phyloP scores from a whole-genome alignment of 1,140 invertebrate species.

The Belonocnema kinseyi region DNA sequence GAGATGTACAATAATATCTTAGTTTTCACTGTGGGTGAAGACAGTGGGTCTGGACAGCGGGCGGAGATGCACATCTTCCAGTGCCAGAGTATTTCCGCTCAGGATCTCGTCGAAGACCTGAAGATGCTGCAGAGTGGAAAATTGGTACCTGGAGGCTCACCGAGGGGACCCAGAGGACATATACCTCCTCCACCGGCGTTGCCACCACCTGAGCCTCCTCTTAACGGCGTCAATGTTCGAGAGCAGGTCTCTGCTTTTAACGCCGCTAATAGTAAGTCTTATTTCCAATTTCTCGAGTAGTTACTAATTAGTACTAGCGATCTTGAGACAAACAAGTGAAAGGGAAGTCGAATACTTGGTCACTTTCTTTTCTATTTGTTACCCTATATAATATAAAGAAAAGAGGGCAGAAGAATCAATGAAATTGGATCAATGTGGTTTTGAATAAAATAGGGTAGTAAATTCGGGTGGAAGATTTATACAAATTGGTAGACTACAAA shows the following conservation, averaged over 20 bases:
- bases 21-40: conserved; percentile 92
- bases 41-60: conserved; percentile 78
- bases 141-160: conserved; percentile 76
- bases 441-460: too few relatives aligned
- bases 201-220: conserved; percentile 78
- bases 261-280: conserved; percentile 69
- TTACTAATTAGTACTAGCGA: neutral
- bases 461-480: too few relatives aligned
- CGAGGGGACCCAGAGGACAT: conserved; percentile 69
- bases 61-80: conserved; percentile 99
- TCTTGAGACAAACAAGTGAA: neutral
- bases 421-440: too few relatives aligned
- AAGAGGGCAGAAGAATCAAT: too few relatives aligned
- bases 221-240: conserved; percentile 78
- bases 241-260: conserved; percentile 79
- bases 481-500: too few relatives aligned
- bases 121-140: conserved; percentile 87
- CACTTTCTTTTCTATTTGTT: neutral
- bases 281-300: conserved; percentile 35
- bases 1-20: conserved; percentile 99
- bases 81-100: conserved; percentile 89
- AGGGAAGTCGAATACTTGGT: neutral
- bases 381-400: neutral
- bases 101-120: conserved; percentile 91
- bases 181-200: conserved; percentile 80